Base-by-base conservation (phyloP, 1,140 invertebrate genomes). In the Sycophila sp. region DNA sequence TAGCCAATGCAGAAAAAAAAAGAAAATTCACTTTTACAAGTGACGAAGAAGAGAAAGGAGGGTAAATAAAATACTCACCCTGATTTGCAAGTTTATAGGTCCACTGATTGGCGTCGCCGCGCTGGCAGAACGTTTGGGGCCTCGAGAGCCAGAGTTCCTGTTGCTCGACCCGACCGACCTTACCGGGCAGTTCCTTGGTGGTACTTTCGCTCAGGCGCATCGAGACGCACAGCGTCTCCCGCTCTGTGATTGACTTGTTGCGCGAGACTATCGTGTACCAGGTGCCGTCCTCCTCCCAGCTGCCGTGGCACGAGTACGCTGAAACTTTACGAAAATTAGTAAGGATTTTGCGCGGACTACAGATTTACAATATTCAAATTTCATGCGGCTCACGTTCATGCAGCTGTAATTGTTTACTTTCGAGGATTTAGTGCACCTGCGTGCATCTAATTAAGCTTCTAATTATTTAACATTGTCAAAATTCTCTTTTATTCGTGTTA, bases 281-380 rank as follows among this genome's bases (percentile, higher is more conserved):
- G 6, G 84, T 88, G 10, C 85, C 87, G 63, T 87, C 87, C 58
- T 90, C 89, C 69, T 88, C 81, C 90, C 90, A 91, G 68, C 85
- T 88, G 5, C 89, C 90, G 69, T 90, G 89, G 71, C 90, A 91
- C 3, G 85, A 85, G 73, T 89, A 90, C 6, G 83, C 89, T 88
- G 77, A 56, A 76, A 77, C 78, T 75, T 68, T 49, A 26, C 6
- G 7, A 17, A 24, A 56, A 24, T 67, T 47, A 34, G n/a, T n/a
- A n/a, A n/a, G n/a, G n/a, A n/a, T n/a, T n/a, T n/a, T n/a, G n/a
- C n/a, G n/a, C n/a, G n/a, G n/a, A n/a, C n/a, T n/a, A n/a, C n/a
- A n/a, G n/a, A n/a, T n/a, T n/a, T n/a, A n/a, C n/a, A n/a, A n/a
- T n/a, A n/a, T n/a, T n/a, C n/a, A n/a, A n/a, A n/a, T n/a, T n/a